phyloP scores from a whole-genome alignment of 2,888 invertebrate species.

The Tricholauxania praeusta region DNA sequence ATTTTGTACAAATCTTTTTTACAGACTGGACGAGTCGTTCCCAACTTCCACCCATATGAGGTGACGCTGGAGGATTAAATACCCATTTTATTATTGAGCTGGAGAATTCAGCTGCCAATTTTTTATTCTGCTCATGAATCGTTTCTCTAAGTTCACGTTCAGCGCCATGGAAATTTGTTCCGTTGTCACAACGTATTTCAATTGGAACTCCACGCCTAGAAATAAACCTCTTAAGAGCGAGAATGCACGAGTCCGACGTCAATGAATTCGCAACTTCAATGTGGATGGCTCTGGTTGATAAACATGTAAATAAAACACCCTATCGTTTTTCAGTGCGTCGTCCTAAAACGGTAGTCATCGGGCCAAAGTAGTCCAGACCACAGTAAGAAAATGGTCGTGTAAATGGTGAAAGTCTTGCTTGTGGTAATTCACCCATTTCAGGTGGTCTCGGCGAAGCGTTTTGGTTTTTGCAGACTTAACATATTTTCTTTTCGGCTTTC shows the following conservation, averaged over 20 bases:
- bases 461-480: background rate
- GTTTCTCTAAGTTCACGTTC: constrained; percentile 2
- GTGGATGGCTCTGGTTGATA: constrained; percentile 40
- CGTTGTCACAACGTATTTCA: constrained; percentile 35
- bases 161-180: constrained; percentile 35
- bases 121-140: background rate
- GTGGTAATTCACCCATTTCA: constrained; percentile 11
- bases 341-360: too few relatives aligned
- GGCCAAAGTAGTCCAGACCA: constrained; percentile 25
- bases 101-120: too few relatives aligned
- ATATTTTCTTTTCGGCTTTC: background rate
- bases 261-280: constrained; percentile 27
- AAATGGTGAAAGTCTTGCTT: background rate
- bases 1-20: constrained; percentile 40
- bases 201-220: constrained; percentile 22
- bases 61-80: constrained; percentile 48
- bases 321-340: background rate
- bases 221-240: constrained; percentile 33
- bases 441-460: background rate
- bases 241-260: constrained; percentile 34
- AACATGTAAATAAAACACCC: constrained; percentile 39
- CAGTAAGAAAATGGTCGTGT: constrained; percentile 9
- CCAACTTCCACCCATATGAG: constrained; percentile 48
- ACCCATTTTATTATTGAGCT: too few relatives aligned
- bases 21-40: constrained; percentile 37